Base-by-base conservation (phyloP, 2,113 vertebrate genomes). In the Myiopsitta monachus region DNA sequence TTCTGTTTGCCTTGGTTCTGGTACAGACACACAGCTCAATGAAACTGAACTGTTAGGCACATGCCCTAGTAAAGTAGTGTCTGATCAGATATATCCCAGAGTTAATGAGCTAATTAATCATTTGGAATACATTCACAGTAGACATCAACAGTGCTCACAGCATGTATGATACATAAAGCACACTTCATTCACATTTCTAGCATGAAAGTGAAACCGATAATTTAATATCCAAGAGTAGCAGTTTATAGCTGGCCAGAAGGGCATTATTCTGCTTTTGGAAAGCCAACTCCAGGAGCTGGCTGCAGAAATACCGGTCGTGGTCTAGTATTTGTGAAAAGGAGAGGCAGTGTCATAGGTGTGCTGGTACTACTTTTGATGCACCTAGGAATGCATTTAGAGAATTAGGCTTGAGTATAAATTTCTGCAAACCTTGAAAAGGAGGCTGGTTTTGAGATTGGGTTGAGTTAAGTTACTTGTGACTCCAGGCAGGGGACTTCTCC, bases 321-420 rank as follows among this genome's bases (percentile, higher is more conserved):
- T 38, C 30, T 28, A 8, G 19, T 38, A 13, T 59, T 33, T n/a
- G 43, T 67, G 52, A 13, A 68, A 73, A 38, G 14, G 23, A 85
- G n/a, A 61, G 44, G 39, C 12, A 46, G 0, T 38, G 19, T 86
- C 26, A 33, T 18, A 49, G 33, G 28, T 9, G 9, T 1, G 0
- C 55, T 49, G 21, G 33, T 51, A 8, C 14, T 33, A 15, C 38
- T 41, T 62, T 26, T 54, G 19, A 11, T 1, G 1, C 27, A 15
- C 10, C 24, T 72, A 26, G 36, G 9, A 63, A 44, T 0, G 1
- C 12, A 13, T 89, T 66, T 31, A 33, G 39, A 68, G 41, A 18
- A 9, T 67, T 92, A 51, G 24, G 44, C 15, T 36, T 18, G 36
- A 54, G 18, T n/a, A 7, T 28, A 14, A 24, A 23, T 39, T 82